A percentile compares a stretch with the other conserved stretches of the same genome.
These are phyloP conservation scores for Drosophila yakuba DNA, from an alignment of 1,140 invertebrate species.

Conservation along the genomic window DNA sequence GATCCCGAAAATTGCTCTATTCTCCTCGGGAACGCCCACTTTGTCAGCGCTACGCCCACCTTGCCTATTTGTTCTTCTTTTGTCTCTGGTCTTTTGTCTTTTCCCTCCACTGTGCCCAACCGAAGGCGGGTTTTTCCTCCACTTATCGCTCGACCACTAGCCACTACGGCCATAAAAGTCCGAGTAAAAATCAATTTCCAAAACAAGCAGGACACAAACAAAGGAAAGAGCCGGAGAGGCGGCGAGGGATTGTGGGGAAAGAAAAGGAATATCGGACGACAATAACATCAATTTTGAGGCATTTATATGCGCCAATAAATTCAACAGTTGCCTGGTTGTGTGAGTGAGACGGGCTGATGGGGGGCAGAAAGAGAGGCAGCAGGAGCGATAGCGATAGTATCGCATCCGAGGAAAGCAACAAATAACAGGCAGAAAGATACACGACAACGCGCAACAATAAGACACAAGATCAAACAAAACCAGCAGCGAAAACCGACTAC, in stretches of 20 bases:
- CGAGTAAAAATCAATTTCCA: constrained; percentile 76
- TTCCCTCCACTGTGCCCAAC: constrained; percentile 30
- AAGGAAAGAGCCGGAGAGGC: not conserved
- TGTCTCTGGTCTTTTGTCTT: constrained; percentile 28
- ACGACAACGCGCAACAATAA: constrained; percentile 67
- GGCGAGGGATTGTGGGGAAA: not conserved
- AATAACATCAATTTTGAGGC: constrained; percentile 82
- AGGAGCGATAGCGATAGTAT: constrained; percentile 20
- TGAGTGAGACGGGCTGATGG: constrained; percentile 16
- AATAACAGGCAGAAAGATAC: constrained; percentile 66
- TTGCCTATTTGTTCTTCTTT: constrained; percentile 50
- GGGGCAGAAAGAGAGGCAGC: not conserved
- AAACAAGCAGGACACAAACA: constrained; percentile 70
- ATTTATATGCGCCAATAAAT: constrained; percentile 83
- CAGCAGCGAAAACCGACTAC: constrained; percentile 48
- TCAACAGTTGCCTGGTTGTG: constrained; percentile 24
- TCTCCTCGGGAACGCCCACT: constrained; percentile 66
- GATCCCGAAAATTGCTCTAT: constrained; percentile 73
- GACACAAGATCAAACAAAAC: constrained; percentile 67
- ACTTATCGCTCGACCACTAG: constrained; percentile 50
- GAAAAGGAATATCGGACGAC: constrained; percentile 65
- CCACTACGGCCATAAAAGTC: constrained; percentile 61
- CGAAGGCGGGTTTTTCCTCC: constrained; percentile 32
- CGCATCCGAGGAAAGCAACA: constrained; percentile 42
- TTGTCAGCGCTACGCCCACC: constrained; percentile 67